phyloP scores from a whole-genome alignment of 2,113 vertebrate genomes.

The Amphilophus citrinellus region DNA sequence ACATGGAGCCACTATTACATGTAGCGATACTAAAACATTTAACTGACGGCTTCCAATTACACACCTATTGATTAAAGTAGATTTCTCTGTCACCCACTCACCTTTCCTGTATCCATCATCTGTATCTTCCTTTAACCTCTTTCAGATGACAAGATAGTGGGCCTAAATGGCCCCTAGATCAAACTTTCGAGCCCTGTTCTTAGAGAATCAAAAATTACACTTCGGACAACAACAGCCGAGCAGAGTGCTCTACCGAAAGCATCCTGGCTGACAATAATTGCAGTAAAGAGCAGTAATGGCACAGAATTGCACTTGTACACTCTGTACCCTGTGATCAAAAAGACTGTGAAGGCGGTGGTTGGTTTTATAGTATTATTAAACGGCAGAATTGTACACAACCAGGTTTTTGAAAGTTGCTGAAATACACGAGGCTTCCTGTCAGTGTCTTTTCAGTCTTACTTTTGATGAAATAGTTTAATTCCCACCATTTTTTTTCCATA shows the following conservation, averaged over 20 bases:
- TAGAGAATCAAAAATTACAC: conserved; percentile 11
- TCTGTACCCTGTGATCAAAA: conserved; percentile 59
- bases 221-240: conserved; percentile 15
- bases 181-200: conserved; percentile 42
- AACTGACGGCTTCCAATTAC: conserved; percentile 66
- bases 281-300: conserved; percentile 59
- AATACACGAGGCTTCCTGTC: background rate
- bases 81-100: conserved; percentile 23
- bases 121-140: conserved; percentile 15
- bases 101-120: conserved; percentile 24
- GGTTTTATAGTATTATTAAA: conserved; percentile 39
- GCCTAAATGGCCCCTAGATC: conserved; percentile 25
- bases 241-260: conserved; percentile 15
- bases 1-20: conserved; percentile 27
- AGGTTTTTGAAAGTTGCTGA: conserved; percentile 6
- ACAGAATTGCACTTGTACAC: conserved; percentile 59
- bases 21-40: conserved; percentile 49
- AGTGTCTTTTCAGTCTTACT: background rate
- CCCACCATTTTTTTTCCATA: background rate
- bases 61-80: conserved; percentile 64
- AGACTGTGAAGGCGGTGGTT: conserved; percentile 40
- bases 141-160: conserved; percentile 57
- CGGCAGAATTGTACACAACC: background rate
- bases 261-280: conserved; percentile 64
- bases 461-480: conserved; percentile 5